A percentile compares a stretch with the other conserved stretches of the same genome.
Conservation (phyloP, 2,113 vertebrate genomes). For the Archocentrus centrarchus region DNA sequence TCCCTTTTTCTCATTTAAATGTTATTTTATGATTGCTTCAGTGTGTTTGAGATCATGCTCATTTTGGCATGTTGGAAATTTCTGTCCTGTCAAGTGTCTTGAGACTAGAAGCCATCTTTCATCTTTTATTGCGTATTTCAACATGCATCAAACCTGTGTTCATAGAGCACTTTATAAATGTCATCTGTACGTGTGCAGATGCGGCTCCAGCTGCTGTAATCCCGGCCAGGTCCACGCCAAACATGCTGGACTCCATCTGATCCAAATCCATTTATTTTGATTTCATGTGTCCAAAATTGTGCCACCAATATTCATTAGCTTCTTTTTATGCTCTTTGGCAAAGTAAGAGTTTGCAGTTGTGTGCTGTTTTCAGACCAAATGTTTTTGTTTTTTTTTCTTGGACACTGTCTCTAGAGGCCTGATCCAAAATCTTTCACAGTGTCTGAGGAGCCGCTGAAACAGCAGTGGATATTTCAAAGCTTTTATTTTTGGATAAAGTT, state of each 20-base stretch:
- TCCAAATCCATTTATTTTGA: not conserved
- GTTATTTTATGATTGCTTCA: no score
- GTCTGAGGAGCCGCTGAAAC: not conserved
- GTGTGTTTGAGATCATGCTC: not conserved
- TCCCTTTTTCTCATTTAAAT: not conserved
- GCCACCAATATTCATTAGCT: not conserved
- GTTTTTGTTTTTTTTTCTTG: accelerated
- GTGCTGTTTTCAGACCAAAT: not conserved
- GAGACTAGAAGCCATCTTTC: not conserved
- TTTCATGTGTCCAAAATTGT: not conserved
- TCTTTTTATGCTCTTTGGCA: not conserved
- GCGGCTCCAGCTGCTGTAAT: not conserved
- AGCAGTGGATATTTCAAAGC: not conserved
- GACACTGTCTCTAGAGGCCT: accelerated
- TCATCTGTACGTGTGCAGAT: not conserved
- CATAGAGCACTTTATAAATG: not conserved
- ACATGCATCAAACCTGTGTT: not conserved
- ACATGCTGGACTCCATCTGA: not conserved
- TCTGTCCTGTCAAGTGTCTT: not conserved
- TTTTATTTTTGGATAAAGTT: not conserved
- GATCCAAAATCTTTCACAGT: not conserved
- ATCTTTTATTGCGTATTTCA: not conserved
- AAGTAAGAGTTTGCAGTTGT: not conserved
- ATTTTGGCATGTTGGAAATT: accelerated
- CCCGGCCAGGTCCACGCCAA: not conserved